Evolutionary conservation across 2,888 invertebrate genomes (phyloP).

Genomic region (Euproctis similis): DNA sequence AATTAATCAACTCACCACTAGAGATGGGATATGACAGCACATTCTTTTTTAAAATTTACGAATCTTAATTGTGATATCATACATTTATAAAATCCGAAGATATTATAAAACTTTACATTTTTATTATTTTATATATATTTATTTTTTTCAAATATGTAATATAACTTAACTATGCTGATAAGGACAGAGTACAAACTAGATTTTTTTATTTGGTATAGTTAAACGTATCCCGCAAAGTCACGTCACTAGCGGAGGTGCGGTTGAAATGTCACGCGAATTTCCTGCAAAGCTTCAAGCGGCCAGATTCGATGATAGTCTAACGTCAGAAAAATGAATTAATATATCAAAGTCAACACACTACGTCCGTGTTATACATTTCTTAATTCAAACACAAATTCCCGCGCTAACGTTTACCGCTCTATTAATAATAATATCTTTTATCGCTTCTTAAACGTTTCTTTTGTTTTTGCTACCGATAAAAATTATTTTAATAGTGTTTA

Average conservation of each 20-base stretch:
- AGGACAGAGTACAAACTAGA: too few relatives aligned
- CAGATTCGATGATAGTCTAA: conserved; percentile 55
- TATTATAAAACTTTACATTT: too few relatives aligned
- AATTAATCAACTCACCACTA: conserved; percentile 63
- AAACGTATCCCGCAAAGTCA: conserved; percentile 1
- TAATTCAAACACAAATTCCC: conserved; percentile 39
- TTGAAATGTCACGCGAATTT: conserved; percentile 35
- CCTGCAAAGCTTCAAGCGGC: conserved; percentile 33
- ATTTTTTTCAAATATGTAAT: too few relatives aligned
- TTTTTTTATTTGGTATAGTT: background rate
- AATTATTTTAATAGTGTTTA: conserved; percentile 42
- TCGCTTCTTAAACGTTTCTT: conserved; percentile 57
- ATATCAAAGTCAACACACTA: conserved; percentile 37
- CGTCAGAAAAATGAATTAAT: conserved; percentile 54
- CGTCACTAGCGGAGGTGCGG: conserved; percentile 43
- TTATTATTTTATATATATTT: too few relatives aligned
- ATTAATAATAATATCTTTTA: conserved; percentile 66
- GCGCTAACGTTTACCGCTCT: conserved; percentile 50
- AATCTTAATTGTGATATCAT: too few relatives aligned
- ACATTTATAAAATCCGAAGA: too few relatives aligned
- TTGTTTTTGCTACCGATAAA: conserved; percentile 56
- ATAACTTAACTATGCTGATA: too few relatives aligned
- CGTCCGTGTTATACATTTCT: conserved; percentile 27
- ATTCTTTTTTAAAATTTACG: too few relatives aligned
- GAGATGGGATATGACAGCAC: conserved; percentile 39